Evolutionary conservation across 2,888 invertebrate genomes (phyloP).

Genomic region (Drosophila stalkeri): DNA sequence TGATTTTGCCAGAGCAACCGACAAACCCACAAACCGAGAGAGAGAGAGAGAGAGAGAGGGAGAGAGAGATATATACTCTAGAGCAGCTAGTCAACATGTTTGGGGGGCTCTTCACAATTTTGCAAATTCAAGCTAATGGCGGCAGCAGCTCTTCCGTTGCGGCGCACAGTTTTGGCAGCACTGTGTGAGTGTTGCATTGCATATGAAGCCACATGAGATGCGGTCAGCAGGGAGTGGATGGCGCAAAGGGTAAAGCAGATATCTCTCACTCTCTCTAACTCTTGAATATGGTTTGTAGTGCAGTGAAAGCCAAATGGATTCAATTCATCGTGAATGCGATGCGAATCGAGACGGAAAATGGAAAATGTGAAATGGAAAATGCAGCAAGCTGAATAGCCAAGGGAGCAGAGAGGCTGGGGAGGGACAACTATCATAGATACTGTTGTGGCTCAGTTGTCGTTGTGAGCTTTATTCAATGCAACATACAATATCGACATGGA

Average conservation of each 20-base stretch:
- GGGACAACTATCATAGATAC: conserved; percentile 4
- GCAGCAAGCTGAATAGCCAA: conserved; percentile 18
- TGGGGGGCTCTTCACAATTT: background rate
- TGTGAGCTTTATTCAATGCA: conserved; percentile 55
- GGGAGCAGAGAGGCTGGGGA: background rate
- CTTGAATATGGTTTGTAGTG: conserved; percentile 16
- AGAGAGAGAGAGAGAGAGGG: background rate
- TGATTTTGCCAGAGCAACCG: conserved; percentile 31
- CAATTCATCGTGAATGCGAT: conserved; percentile 44
- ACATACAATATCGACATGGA: conserved; percentile 48
- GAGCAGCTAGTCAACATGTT: conserved; percentile 9
- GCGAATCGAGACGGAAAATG: conserved; percentile 23
- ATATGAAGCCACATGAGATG: conserved; percentile 36
- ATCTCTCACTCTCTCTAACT: background rate
- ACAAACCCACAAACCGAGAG: background rate
- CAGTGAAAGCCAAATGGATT: conserved; percentile 52
- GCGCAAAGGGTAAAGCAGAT: background rate
- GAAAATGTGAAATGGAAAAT: conserved; percentile 22
- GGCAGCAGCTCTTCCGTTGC: conserved; percentile 35
- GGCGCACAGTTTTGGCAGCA: conserved; percentile 33
- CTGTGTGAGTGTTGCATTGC: conserved; percentile 36
- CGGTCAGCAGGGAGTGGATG: conserved; percentile 4
- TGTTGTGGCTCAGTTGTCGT: conserved; percentile 26
- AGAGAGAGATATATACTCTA: background rate
- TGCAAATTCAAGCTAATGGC: conserved; percentile 55